Base-by-base conservation (phyloP, 2,113 vertebrate genomes). In the Xiphorhynchus elegans region DNA sequence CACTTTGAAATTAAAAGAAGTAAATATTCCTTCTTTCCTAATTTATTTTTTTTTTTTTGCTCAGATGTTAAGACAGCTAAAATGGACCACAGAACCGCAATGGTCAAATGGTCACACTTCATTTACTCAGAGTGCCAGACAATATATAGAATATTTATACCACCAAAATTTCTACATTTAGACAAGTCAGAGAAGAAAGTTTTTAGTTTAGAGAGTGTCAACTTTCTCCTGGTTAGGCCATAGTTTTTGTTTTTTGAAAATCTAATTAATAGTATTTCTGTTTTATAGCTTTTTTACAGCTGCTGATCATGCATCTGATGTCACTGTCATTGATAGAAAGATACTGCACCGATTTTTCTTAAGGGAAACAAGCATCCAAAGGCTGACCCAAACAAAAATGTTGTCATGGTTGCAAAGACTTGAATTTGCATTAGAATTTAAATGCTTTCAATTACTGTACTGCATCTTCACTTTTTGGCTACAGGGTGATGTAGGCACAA, bases 61-160 rank as follows among this genome's bases (percentile, higher is more conserved):
- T 47, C 47, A 92, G 26, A 10, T 89, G 42, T 87, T 94, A 90
- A 70, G 19, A 55, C 20, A 40, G 85, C 58, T 92, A 90, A 85
- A 94, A 83, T 23, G 24, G 64, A 87, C 64, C 66, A 92, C 42
- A 90, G 84, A 95, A 88, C 25, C 89, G 90, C 90, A 96, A 56
- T 37, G 47, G 52, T 55, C 87, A 62, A 96, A 56, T 37, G 47
- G 52, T 55, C 87, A 62, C 25, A 58, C 93, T 93, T 88, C 63
- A 74, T 69, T 84, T 93, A 72, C 56, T 59, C 33, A 77, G 42
- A 87, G 42, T 76, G 46, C 49, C 26, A 42, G 64, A 67, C 2
- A 29, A 91, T 19, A 87, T 49, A 74, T 2, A 47, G 62, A 96
- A 86, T 95, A 95, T 89, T 95, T 97, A 14, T 31, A 83, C 63